Percentiles rank a stretch among this genome's conserved stretches.
Evolutionary conservation across 2,888 invertebrate species (phyloP).

Genomic region (Campoletis raptor): DNA sequence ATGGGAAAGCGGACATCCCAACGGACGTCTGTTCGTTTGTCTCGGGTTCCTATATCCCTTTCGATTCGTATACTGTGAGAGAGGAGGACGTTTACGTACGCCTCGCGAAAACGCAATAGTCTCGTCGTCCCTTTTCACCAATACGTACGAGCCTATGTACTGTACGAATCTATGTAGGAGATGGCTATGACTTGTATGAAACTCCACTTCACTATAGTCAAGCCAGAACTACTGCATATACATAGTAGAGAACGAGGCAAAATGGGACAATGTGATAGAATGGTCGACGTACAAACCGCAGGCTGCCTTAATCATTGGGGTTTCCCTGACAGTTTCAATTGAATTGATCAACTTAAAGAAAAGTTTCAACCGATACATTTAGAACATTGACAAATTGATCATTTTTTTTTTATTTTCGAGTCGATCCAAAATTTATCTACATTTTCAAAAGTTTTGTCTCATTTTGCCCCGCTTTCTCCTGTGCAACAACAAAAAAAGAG

Average conservation of each 20-base stretch:
- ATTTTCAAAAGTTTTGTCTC: not conserved
- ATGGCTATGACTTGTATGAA: conserved; percentile 7
- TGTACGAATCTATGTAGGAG: conserved; percentile 1
- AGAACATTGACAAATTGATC: not conserved
- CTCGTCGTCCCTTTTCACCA: conserved; percentile 18
- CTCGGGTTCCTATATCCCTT: conserved; percentile 44
- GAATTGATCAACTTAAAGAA: not conserved
- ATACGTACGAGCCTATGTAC: not conserved
- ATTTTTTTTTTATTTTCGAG: too few relatives aligned
- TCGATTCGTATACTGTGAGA: conserved; percentile 33
- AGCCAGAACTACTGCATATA: not conserved
- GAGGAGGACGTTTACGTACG: conserved; percentile 38
- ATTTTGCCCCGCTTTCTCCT: not conserved
- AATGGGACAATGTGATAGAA: not conserved
- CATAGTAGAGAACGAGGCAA: not conserved
- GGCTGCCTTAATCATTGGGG: not conserved
- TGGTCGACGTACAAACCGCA: not conserved
- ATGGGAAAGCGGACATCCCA: conserved; percentile 43
- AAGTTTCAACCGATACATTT: not conserved
- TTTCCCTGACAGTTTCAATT: not conserved
- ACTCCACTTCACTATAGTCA: conserved; percentile 15
- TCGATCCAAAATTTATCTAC: not conserved
- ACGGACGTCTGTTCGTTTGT: conserved; percentile 51
- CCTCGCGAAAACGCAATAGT: conserved; percentile 60
- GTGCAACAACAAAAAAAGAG: conserved; percentile 1